phyloP scores from a whole-genome alignment of 1,140 invertebrate species.

The Micrasema minimum region DNA sequence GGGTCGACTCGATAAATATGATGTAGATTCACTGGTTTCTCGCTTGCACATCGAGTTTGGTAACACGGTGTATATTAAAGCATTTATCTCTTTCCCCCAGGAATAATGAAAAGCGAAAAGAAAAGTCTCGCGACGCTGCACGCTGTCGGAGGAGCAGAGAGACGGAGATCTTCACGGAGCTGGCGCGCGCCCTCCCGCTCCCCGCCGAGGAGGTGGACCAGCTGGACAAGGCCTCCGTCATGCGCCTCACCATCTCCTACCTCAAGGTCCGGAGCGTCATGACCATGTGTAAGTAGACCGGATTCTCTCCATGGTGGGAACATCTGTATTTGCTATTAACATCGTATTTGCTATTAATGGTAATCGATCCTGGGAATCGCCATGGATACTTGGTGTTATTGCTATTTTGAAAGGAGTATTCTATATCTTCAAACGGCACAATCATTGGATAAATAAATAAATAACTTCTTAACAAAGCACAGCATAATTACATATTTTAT shows the following conservation, averaged over 20 bases:
- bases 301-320: constrained; percentile 47
- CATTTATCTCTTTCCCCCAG: constrained; percentile 65
- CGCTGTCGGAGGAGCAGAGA: constrained; percentile 91
- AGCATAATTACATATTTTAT: no score
- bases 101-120: constrained; percentile 96
- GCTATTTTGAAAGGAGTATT: no score
- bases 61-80: no score
- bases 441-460: no score
- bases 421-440: no score
- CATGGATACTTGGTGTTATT: no score
- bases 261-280: constrained; percentile 88
- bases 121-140: constrained; percentile 95
- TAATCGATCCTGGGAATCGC: no score
- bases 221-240: constrained; percentile 95
- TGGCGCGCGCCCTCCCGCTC: constrained; percentile 85
- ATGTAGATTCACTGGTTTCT: no score
- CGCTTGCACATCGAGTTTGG: no score
- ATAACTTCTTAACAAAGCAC: no score
- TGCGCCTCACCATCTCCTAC: constrained; percentile 92
- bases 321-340: not conserved
- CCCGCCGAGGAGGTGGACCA: constrained; percentile 80
- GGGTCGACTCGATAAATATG: no score
- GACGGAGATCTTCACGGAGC: constrained; percentile 92
- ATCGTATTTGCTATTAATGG: not conserved
- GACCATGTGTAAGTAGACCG: constrained; percentile 72